phyloP scores from a whole-genome alignment of 1,140 invertebrate genomes.

The Papilio glaucus region DNA sequence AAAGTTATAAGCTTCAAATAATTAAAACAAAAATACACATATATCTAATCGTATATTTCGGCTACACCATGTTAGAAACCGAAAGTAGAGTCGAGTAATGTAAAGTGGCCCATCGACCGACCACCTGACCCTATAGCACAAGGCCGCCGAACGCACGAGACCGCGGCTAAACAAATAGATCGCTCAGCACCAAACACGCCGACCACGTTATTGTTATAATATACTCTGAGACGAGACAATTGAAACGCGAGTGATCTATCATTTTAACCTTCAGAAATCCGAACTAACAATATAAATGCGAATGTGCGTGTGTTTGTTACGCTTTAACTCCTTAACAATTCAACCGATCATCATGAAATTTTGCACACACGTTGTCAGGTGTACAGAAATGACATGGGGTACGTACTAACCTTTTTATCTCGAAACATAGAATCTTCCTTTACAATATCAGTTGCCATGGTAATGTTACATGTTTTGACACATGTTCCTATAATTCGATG shows the following conservation, averaged over 20 bases:
- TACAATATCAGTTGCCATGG: too few species aligned
- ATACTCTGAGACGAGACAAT: neutral
- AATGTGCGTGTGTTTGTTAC: too few species aligned
- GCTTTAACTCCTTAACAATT: too few species aligned
- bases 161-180: conserved; percentile 3
- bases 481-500: too few species aligned
- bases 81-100: conserved; percentile 53
- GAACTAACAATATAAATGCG: too few species aligned
- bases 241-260: neutral
- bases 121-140: conserved; percentile 60
- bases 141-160: conserved; percentile 56
- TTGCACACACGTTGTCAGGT: too few species aligned
- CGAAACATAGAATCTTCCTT: too few species aligned
- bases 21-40: neutral
- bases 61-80: conserved; percentile 50
- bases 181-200: conserved; percentile 5
- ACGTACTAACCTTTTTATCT: too few species aligned
- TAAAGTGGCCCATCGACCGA: conserved; percentile 65
- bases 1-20: too few species aligned
- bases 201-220: conserved; percentile 14
- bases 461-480: too few species aligned
- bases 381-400: too few species aligned
- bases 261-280: neutral
- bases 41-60: neutral
- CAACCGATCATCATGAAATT: too few species aligned